Conservation (phyloP, 2,797 vertebrate species). For the Emydoidea blandingii region DNA sequence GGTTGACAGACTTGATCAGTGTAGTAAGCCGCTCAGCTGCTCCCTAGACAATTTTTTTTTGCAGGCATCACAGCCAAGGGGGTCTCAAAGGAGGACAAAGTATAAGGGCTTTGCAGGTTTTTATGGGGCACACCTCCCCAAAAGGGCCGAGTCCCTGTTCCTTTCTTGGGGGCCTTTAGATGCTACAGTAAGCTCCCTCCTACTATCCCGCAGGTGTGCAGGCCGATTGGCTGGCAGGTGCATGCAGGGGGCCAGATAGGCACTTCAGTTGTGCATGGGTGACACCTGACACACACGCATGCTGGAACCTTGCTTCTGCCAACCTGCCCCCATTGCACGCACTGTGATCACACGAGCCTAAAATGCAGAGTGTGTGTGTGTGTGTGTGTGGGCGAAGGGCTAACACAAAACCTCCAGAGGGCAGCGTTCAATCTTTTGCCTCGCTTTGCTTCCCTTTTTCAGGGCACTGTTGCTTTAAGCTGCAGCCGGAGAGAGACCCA, state of each 20-base stretch:
- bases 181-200: background rate
- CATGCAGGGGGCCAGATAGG: background rate
- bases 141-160: too few species aligned
- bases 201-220: background rate
- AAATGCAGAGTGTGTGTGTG: too few species aligned
- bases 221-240: background rate
- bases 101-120: background rate
- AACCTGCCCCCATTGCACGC: too few species aligned
- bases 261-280: too few species aligned
- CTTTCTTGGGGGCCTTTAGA: background rate
- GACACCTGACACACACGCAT: too few species aligned
- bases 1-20: background rate
- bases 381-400: background rate
- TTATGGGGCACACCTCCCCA: background rate
- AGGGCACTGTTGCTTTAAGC: background rate
- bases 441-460: background rate
- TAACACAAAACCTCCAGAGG: background rate
- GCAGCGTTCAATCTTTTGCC: background rate
- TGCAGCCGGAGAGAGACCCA: background rate
- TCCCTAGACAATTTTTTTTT: background rate
- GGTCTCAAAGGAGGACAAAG: background rate
- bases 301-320: too few species aligned
- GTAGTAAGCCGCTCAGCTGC: background rate
- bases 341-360: too few species aligned
- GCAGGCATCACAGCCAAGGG: background rate